phyloP scores from a whole-genome alignment of 1,140 invertebrate genomes.

The Trichonephila clavipes region DNA sequence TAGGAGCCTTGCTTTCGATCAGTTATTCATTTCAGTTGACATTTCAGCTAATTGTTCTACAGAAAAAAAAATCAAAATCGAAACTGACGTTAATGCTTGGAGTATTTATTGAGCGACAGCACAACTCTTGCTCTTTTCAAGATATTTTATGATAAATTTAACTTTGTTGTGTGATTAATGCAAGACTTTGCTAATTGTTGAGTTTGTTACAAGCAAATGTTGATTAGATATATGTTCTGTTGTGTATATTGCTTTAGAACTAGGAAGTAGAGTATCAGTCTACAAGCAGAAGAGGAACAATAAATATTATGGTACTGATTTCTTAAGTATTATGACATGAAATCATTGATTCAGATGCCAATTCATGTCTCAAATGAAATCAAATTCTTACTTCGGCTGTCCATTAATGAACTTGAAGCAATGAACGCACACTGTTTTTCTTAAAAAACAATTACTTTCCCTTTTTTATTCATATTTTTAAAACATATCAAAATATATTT shows the following conservation, averaged over 20 bases:
- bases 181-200: not conserved
- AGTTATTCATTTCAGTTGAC: not conserved
- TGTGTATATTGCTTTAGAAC: slow-evolving; percentile 1
- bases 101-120: not conserved
- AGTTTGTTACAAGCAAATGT: not conserved
- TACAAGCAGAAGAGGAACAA: too few relatives aligned
- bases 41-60: not conserved
- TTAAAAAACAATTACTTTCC: too few relatives aligned
- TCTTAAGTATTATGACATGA: too few relatives aligned
- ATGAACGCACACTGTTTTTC: too few relatives aligned
- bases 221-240: not conserved
- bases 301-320: too few relatives aligned
- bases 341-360: too few relatives aligned
- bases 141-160: not conserved
- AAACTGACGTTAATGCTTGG: not conserved
- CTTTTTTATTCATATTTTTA: too few relatives aligned
- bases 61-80: not conserved
- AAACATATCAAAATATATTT: too few relatives aligned
- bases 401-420: too few relatives aligned
- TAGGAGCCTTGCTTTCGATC: not conserved
- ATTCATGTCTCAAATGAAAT: too few relatives aligned
- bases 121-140: not conserved
- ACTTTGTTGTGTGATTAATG: not conserved
- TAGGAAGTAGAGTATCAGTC: slow-evolving; percentile 8
- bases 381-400: too few relatives aligned